Conservation (phyloP, 2,888 invertebrate species). For the Dicyrtoma fusca region DNA sequence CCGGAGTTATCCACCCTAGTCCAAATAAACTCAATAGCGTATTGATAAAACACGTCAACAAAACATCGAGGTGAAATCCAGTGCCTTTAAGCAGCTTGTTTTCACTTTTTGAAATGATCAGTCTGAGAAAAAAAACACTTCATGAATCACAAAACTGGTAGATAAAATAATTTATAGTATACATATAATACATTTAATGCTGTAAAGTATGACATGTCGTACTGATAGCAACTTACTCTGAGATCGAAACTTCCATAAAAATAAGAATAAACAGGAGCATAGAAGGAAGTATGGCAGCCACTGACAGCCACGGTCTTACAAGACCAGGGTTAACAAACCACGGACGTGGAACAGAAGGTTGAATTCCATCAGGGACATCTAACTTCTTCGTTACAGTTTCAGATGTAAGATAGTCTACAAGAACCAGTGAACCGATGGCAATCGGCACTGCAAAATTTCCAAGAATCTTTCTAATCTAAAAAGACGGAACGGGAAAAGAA, state of each 20-base stretch:
- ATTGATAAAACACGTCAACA: constrained; percentile 61
- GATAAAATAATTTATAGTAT: neutral
- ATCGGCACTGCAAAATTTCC: constrained; percentile 64
- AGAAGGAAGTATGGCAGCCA: constrained; percentile 62
- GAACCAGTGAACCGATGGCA: constrained; percentile 62
- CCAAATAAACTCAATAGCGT: constrained; percentile 60
- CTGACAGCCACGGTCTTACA: constrained; percentile 57
- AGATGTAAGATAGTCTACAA: constrained; percentile 60
- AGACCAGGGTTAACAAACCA: constrained; percentile 83
- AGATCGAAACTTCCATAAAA: constrained; percentile 66
- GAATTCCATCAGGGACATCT: constrained; percentile 60
- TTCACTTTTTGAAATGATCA: constrained; percentile 64
- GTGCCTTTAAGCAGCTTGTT: constrained; percentile 61
- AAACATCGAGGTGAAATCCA: constrained; percentile 64
- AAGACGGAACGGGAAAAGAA: no score
- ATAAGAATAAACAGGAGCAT: constrained; percentile 64
- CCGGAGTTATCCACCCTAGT: constrained; percentile 65
- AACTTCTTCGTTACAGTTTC: constrained; percentile 60
- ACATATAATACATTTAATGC: neutral
- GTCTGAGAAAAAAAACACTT: constrained; percentile 60
- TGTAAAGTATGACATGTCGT: neutral
- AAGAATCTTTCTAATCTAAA: constrained; percentile 61
- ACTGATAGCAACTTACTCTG: constrained; percentile 62
- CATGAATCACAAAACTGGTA: no score
- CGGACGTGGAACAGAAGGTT: constrained; percentile 39